Evolutionary conservation across 2,888 invertebrate genomes (phyloP), one percentile per base, ranked within the genome.

Genomic region (Agrypnus murinus): DNA sequence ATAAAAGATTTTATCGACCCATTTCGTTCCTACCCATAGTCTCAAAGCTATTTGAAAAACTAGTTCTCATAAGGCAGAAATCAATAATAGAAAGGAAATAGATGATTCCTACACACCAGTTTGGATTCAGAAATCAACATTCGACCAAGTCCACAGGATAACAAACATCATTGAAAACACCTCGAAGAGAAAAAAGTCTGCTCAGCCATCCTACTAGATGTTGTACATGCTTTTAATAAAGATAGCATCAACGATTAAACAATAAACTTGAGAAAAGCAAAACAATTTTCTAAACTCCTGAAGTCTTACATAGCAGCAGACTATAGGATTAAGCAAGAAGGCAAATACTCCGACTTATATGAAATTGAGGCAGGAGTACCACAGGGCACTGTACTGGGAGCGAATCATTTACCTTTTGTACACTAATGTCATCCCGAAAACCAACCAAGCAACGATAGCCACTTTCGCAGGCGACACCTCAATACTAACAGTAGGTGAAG

Each of bases 1-100:
- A 68, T n/a, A 72, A 76, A 55, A 57, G 59, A 12, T 78, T 73
- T n/a, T 76, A 78, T 25, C 46, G 71, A n/a, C n/a, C n/a, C n/a
- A n/a, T n/a, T n/a, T n/a, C n/a, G n/a, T n/a, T n/a, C n/a, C n/a
- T n/a, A n/a, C 53, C 76, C 77, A 65, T 72, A 2, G 25, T 80
- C 5, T 78, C 73, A 0, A 79, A 77, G 57, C 50, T 46, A 15
- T 46, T 46, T 46, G 17, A 46, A 46, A 15, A 46, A 8, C 19
- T 46, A 12, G 5, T 43, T 43, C 14, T 10, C 14, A 43, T 4
- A 43, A 43, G n/a, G n/a, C n/a, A 8, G 6, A 46, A 46, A 46
- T 17, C 46, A 15, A 46, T 19, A 15, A 46, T 14, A 46, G 46
- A 46, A 12, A 46, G 7, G 15, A 46, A 46, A 46, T 14, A 46